These are phyloP conservation scores for Operophtera brumata DNA, from an alignment of 2,888 invertebrate genomes.

Conservation along the genomic window DNA sequence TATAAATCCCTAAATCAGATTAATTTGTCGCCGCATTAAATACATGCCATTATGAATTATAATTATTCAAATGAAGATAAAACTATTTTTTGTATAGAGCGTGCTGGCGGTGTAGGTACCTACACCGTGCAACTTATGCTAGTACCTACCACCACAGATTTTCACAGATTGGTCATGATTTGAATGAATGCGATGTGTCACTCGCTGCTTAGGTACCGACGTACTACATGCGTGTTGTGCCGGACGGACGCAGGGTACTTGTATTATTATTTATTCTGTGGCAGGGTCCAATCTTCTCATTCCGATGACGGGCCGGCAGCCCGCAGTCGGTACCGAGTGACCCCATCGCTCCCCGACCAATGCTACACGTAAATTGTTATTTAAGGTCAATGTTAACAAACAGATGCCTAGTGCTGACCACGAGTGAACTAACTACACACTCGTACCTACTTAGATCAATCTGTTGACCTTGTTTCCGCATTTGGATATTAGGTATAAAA, in stretches of 20 bases:
- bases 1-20: too few species aligned
- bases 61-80: too few species aligned
- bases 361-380: slow-evolving; percentile 64
- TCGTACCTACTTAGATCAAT: too few species aligned
- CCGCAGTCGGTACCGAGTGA: slow-evolving; percentile 32
- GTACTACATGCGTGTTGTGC: slow-evolving; percentile 26
- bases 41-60: too few species aligned
- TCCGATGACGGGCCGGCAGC: slow-evolving; percentile 52
- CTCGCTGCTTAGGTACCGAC: background rate
- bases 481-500: background rate
- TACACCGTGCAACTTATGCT: too few species aligned
- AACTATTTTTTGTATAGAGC: too few species aligned
- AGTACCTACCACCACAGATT: background rate
- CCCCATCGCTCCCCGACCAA: slow-evolving; percentile 41
- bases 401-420: slow-evolving; percentile 8
- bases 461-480: background rate
- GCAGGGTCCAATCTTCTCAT: slow-evolving; percentile 67
- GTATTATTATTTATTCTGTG: too few species aligned
- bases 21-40: too few species aligned
- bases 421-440: background rate
- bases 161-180: background rate
- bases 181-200: slow-evolving; percentile 4
- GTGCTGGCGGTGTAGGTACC: too few species aligned
- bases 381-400: slow-evolving; percentile 67
- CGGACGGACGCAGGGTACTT: slow-evolving; percentile 65